Conservation (phyloP, 1,140 invertebrate species). For the Drosophila truncata region DNA sequence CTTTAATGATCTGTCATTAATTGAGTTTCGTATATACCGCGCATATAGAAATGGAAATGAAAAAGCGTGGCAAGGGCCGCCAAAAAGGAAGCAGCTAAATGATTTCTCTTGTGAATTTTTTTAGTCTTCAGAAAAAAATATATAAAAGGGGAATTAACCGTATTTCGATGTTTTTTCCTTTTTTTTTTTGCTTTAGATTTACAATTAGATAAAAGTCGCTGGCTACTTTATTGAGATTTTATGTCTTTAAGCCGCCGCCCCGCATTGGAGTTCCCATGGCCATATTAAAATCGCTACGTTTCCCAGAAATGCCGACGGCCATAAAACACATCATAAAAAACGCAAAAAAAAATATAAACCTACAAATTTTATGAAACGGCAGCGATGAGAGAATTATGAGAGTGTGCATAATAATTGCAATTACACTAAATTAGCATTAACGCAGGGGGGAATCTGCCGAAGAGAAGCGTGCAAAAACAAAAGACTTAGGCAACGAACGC, state of each 20-base stretch:
- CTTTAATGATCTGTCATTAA: slow-evolving; percentile 81
- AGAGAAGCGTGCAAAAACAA: slow-evolving; percentile 53
- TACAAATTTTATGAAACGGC: slow-evolving; percentile 14
- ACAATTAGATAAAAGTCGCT: slow-evolving; percentile 78
- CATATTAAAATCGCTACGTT: slow-evolving; percentile 54
- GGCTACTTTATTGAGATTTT: slow-evolving; percentile 83
- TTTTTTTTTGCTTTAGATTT: slow-evolving; percentile 68
- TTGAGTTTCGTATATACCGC: slow-evolving; percentile 61
- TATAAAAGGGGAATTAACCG: slow-evolving; percentile 38
- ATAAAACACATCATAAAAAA: slow-evolving; percentile 76
- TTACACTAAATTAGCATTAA: slow-evolving; percentile 82
- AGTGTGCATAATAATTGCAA: slow-evolving; percentile 67
- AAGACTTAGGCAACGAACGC: slow-evolving; percentile 80
- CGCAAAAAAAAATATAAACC: slow-evolving; percentile 48
- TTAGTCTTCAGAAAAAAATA: slow-evolving; percentile 23
- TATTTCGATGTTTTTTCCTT: slow-evolving; percentile 34
- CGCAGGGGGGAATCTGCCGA: slow-evolving; percentile 20
- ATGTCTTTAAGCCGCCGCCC: slow-evolving; percentile 72
- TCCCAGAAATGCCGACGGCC: slow-evolving; percentile 73
- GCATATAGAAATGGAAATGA: slow-evolving; percentile 73
- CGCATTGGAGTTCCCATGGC: slow-evolving; percentile 55
- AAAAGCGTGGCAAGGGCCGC: slow-evolving; percentile 67
- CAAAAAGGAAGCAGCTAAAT: slow-evolving; percentile 45
- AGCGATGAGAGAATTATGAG: slow-evolving; percentile 63
- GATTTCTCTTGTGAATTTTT: slow-evolving; percentile 59